Percentiles rank a stretch among this genome's conserved stretches.
These are phyloP conservation scores for Anguilla anguilla DNA, from an alignment of 2,797 vertebrate species.

Conservation along the genomic window DNA sequence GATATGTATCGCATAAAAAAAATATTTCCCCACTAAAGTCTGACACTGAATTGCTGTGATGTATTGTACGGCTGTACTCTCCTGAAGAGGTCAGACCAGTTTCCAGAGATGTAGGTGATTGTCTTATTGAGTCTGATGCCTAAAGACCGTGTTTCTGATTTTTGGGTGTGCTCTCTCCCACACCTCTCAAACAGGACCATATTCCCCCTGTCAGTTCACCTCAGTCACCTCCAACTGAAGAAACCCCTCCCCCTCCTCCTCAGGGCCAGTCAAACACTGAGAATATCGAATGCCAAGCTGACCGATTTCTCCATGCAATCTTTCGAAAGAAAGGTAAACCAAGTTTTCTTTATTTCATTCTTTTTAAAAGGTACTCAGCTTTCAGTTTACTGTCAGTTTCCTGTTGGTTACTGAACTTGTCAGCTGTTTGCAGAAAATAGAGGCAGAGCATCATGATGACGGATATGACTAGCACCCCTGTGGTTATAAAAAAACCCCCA, in stretches of 20 bases:
- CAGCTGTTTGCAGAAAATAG: not conserved
- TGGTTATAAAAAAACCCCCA: not conserved
- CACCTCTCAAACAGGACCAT: slow-evolving; percentile 77
- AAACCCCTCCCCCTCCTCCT: slow-evolving; percentile 92
- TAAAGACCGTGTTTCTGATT: not conserved
- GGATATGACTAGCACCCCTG: not conserved
- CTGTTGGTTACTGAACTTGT: not conserved
- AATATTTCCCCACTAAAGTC: not conserved
- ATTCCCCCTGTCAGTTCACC: slow-evolving; percentile 81
- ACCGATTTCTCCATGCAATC: slow-evolving; percentile 96
- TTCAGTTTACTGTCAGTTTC: not conserved
- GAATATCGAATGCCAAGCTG: slow-evolving; percentile 94
- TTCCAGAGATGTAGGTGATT: no score
- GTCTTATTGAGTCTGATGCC: slow-evolving; percentile 6
- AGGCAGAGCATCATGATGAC: not conserved
- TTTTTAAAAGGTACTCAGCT: not conserved
- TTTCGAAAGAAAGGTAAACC: slow-evolving; percentile 95
- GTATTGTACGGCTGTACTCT: not conserved
- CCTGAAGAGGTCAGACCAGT: not conserved
- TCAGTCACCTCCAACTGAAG: slow-evolving; percentile 91
- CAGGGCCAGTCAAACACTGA: slow-evolving; percentile 92
- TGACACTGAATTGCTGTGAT: not conserved
- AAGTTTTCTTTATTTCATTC: not conserved
- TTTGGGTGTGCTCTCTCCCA: not conserved
- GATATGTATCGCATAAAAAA: not conserved